Evolutionary conservation across 2,113 vertebrate genomes (phyloP).

Genomic region (Ia io): DNA sequence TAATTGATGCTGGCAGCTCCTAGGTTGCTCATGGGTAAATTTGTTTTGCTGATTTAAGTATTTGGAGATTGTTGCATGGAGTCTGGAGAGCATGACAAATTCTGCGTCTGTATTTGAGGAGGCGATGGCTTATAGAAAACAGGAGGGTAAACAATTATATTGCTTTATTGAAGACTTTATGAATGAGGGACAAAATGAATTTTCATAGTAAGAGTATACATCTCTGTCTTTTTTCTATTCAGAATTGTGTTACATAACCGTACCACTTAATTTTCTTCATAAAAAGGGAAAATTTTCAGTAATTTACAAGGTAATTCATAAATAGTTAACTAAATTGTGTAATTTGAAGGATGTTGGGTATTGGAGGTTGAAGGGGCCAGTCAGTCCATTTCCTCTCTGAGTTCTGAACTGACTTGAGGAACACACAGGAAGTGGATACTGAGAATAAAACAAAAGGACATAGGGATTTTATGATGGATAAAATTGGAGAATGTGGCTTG

Average conservation of each 20-base stretch:
- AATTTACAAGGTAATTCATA: neutral
- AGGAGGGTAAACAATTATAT: slow-evolving; percentile 6
- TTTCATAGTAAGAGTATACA: slow-evolving; percentile 36
- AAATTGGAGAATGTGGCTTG: neutral
- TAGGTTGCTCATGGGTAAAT: slow-evolving; percentile 63
- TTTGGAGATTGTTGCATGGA: slow-evolving; percentile 53
- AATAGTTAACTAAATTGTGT: slow-evolving; percentile 18
- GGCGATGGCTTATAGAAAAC: slow-evolving; percentile 2
- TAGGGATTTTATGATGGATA: neutral
- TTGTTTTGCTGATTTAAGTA: slow-evolving; percentile 69
- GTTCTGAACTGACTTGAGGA: neutral
- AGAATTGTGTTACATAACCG: neutral
- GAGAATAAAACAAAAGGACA: neutral
- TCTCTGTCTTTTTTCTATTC: neutral
- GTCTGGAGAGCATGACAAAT: slow-evolving; percentile 58
- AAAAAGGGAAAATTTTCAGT: neutral
- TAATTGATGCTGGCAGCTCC: slow-evolving; percentile 76
- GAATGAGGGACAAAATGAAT: slow-evolving; percentile 47
- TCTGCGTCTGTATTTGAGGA: slow-evolving; percentile 15
- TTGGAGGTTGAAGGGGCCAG: neutral
- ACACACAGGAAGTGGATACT: neutral
- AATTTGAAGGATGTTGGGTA: neutral
- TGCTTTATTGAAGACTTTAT: slow-evolving; percentile 44
- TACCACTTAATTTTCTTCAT: slow-evolving; percentile 20
- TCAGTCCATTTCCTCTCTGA: neutral